A percentile compares a stretch with the other conserved stretches of the same genome.
Conservation (phyloP, 2,888 invertebrate species). For the Ichneumon xanthorius region DNA sequence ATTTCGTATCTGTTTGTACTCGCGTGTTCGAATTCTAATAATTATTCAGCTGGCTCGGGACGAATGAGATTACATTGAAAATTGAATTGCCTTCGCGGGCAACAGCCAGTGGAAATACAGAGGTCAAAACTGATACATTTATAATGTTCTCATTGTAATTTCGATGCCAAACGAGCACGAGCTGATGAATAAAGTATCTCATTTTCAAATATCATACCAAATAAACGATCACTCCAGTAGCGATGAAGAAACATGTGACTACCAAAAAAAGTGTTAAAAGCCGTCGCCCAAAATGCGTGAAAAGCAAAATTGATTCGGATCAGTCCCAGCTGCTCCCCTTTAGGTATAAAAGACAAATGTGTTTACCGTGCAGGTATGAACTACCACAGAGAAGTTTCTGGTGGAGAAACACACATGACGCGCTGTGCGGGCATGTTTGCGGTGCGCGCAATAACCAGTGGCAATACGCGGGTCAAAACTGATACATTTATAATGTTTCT, state of each 20-base stretch:
- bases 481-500: slow-evolving; percentile 6
- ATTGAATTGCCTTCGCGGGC: background rate
- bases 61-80: background rate
- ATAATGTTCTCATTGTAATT: background rate
- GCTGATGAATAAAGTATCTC: background rate
- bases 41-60: slow-evolving; percentile 6
- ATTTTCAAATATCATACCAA: no score
- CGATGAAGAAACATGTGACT: no score
- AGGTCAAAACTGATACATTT: slow-evolving; percentile 2
- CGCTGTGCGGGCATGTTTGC: slow-evolving; percentile 45
- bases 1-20: slow-evolving; percentile 11
- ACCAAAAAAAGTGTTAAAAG: no score
- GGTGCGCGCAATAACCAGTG: slow-evolving; percentile 15
- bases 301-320: background rate
- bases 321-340: background rate
- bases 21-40: background rate
- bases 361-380: slow-evolving; percentile 34
- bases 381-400: slow-evolving; percentile 38
- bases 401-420: slow-evolving; percentile 12
- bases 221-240: no score
- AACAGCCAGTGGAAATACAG: background rate
- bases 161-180: background rate
- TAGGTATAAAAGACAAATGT: slow-evolving; percentile 13
- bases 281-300: background rate
- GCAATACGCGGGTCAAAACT: background rate